Evolutionary conservation across 2,113 vertebrate genomes (phyloP).

Genomic region (Etia nguti): DNA sequence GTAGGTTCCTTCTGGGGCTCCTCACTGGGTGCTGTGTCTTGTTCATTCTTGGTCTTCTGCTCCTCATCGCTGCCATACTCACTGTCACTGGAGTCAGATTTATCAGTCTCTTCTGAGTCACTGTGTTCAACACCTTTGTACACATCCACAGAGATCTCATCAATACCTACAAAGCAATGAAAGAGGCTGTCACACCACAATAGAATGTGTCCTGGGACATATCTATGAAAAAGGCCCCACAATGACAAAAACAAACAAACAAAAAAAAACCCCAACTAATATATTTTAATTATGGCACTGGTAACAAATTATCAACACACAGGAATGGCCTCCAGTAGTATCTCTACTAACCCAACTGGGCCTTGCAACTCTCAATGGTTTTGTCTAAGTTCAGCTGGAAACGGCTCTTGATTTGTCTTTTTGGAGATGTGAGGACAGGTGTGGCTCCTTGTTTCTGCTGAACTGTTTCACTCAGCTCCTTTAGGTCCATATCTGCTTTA

Average conservation of each 20-base stretch:
- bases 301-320: background rate
- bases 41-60: slow-evolving; percentile 81
- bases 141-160: slow-evolving; percentile 93
- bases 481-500: slow-evolving; percentile 97
- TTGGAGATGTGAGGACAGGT: slow-evolving; percentile 85
- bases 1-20: slow-evolving; percentile 68
- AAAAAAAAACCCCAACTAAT: background rate
- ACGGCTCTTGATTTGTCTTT: slow-evolving; percentile 88
- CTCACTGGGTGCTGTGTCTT: slow-evolving; percentile 67
- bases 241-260: background rate
- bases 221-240: background rate
- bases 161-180: slow-evolving; percentile 80
- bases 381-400: slow-evolving; percentile 98
- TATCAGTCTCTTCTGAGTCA: slow-evolving; percentile 95
- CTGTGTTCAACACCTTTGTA: slow-evolving; percentile 92
- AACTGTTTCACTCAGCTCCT: slow-evolving; percentile 92
- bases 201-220: background rate
- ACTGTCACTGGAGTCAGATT: slow-evolving; percentile 93
- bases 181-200: background rate
- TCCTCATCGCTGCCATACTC: slow-evolving; percentile 90
- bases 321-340: background rate
- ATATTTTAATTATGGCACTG: background rate
- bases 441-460: slow-evolving; percentile 84
- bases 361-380: slow-evolving; percentile 98
- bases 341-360: slow-evolving; percentile 84